Conservation (phyloP, 2,888 invertebrate genomes). For the Opisthograptis luteolata region DNA sequence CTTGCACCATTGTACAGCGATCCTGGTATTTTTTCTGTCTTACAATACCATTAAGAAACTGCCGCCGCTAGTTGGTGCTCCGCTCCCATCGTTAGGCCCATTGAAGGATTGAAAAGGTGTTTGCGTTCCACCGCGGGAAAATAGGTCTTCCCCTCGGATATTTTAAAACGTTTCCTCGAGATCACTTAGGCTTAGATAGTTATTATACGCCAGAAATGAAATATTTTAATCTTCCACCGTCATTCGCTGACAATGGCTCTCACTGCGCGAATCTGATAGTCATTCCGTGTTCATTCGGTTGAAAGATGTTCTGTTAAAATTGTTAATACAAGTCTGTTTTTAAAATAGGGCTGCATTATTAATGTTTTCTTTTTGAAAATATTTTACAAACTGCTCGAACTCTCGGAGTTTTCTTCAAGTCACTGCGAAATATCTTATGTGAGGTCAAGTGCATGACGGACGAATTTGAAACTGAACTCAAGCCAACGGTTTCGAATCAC, state of each 20-base stretch:
- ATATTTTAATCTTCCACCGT: constrained; percentile 82
- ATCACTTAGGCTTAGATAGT: constrained; percentile 84
- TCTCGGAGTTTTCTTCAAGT: constrained; percentile 37
- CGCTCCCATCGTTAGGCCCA: constrained; percentile 69
- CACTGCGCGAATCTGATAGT: constrained; percentile 71
- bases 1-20: constrained; percentile 76
- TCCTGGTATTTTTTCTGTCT: constrained; percentile 81
- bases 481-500: constrained; percentile 67
- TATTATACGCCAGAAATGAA: constrained; percentile 72
- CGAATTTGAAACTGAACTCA: constrained; percentile 73
- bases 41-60: constrained; percentile 82
- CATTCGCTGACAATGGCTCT: constrained; percentile 75
- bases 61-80: constrained; percentile 79
- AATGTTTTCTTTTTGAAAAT: constrained; percentile 19
- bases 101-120: constrained; percentile 84
- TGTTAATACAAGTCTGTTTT: constrained; percentile 48
- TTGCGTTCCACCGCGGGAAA: constrained; percentile 78
- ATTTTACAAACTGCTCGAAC: neutral
- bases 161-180: constrained; percentile 69
- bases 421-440: constrained; percentile 62
- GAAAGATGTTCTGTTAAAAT: constrained; percentile 53
- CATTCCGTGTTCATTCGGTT: constrained; percentile 70
- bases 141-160: constrained; percentile 78
- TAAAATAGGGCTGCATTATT: constrained; percentile 41
- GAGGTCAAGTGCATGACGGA: constrained; percentile 73